Conservation (phyloP, 1,140 invertebrate species). For the Drosophila oshimai region DNA sequence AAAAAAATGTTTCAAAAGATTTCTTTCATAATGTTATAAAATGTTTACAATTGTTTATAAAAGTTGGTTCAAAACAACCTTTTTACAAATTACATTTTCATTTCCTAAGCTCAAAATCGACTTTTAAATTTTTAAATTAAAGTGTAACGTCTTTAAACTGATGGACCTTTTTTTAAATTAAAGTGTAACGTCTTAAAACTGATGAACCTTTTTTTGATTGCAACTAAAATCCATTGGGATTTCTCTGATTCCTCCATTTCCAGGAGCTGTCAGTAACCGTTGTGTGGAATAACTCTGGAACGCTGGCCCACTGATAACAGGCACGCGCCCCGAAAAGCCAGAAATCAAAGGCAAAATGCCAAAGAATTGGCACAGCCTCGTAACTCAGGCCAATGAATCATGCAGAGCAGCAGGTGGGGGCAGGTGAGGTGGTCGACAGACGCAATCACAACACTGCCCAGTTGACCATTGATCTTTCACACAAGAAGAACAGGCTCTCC, state of each 20-base stretch:
- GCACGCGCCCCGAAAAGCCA: conserved; percentile 45
- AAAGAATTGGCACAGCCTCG: conserved; percentile 71
- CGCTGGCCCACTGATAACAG: conserved; percentile 61
- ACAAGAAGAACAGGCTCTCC: conserved; percentile 32
- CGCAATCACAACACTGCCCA: conserved; percentile 63
- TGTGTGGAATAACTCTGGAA: conserved; percentile 32
- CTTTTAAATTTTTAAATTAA: no score
- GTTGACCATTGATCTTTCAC: conserved; percentile 75
- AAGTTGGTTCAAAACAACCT: no score
- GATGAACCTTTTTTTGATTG: neutral
- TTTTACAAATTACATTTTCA: no score
- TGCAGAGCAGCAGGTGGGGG: conserved; percentile 6
- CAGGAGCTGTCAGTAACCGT: conserved; percentile 66
- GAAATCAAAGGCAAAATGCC: conserved; percentile 51
- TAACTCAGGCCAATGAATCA: conserved; percentile 75
- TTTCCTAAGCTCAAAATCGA: no score
- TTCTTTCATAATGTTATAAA: no score
- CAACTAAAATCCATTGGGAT: conserved; percentile 8
- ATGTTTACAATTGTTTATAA: no score
- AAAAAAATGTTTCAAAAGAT: no score
- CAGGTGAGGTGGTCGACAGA: conserved; percentile 27
- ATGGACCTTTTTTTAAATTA: no score
- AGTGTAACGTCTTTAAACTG: no score
- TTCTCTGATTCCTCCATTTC: neutral
- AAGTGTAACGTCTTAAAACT: conserved; percentile 2